Conservation (phyloP, 2,888 invertebrate species). For the Drosophila vallismaia region DNA sequence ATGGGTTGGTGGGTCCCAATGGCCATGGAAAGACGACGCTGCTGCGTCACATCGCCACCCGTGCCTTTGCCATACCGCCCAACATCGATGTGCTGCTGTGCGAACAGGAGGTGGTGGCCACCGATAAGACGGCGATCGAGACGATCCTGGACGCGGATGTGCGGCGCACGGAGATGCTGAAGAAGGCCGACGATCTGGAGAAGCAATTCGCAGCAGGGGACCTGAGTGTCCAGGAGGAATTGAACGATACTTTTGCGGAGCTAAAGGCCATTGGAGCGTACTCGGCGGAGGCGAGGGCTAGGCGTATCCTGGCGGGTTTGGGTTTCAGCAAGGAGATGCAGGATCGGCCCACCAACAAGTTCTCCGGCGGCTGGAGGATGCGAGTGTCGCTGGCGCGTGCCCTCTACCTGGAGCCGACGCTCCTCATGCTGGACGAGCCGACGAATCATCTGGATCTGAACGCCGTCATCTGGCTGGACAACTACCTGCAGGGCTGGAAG, state of each 20-base stretch:
- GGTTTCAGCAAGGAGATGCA: slow-evolving; percentile 97
- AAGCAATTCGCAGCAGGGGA: slow-evolving; percentile 89
- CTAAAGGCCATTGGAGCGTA: slow-evolving; percentile 98
- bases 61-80: slow-evolving; percentile 96
- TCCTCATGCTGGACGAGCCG: slow-evolving; percentile 99
- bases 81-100: slow-evolving; percentile 98
- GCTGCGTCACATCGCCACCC: slow-evolving; percentile 94
- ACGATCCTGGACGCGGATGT: slow-evolving; percentile 97
- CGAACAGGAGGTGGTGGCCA: slow-evolving; percentile 99
- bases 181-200: slow-evolving; percentile 93
- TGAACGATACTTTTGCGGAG: slow-evolving; percentile 97
- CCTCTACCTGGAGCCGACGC: slow-evolving; percentile 97
- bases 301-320: slow-evolving; percentile 98
- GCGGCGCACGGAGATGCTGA: slow-evolving; percentile 91
- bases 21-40: slow-evolving; percentile 99
- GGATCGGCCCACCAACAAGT: slow-evolving; percentile 94
- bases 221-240: slow-evolving; percentile 89
- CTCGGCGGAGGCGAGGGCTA: slow-evolving; percentile 97
- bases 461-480: slow-evolving; percentile 99
- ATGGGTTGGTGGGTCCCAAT: slow-evolving; percentile 99
- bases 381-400: slow-evolving; percentile 98
- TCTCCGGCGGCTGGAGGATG: slow-evolving; percentile 99
- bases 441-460: slow-evolving; percentile 99
- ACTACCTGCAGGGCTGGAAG: slow-evolving; percentile 99
- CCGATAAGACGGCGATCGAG: slow-evolving; percentile 96